Percentiles rank a stretch among this genome's conserved stretches.
Conservation (phyloP, 2,113 vertebrate species). For the Carettochelys insculpta region DNA sequence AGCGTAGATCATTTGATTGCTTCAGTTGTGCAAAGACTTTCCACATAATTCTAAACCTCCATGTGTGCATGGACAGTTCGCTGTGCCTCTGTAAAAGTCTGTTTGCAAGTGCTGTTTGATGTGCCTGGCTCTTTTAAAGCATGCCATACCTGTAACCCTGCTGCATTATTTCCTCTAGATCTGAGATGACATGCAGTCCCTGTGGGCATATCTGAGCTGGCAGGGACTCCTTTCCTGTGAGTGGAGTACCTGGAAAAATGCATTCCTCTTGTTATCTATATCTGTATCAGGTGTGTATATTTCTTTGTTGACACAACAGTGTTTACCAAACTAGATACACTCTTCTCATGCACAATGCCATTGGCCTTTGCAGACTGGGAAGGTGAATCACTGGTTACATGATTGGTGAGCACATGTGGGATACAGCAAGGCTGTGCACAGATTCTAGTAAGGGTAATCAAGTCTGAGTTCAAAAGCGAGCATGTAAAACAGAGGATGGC, state of each 20-base stretch:
- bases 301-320: neutral
- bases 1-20: neutral
- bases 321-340: neutral
- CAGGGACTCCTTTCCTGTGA: neutral
- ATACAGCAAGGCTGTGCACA: neutral
- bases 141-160: accelerated
- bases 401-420: neutral
- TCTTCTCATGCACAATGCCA: neutral
- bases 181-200: neutral
- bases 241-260: neutral
- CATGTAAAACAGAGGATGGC: neutral
- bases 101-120: neutral
- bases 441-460: neutral
- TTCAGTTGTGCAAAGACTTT: neutral
- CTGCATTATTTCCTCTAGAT: neutral
- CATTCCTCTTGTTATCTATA: neutral
- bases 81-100: neutral
- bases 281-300: neutral
- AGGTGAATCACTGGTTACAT: neutral
- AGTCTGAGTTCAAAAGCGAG: neutral
- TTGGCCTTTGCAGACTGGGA: neutral
- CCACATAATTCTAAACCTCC: neutral
- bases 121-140: neutral
- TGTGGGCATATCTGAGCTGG: neutral
- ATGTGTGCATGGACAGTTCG: neutral